Evolutionary conservation across 2,113 vertebrate genomes (phyloP).

Genomic region (Pteropus alecto): DNA sequence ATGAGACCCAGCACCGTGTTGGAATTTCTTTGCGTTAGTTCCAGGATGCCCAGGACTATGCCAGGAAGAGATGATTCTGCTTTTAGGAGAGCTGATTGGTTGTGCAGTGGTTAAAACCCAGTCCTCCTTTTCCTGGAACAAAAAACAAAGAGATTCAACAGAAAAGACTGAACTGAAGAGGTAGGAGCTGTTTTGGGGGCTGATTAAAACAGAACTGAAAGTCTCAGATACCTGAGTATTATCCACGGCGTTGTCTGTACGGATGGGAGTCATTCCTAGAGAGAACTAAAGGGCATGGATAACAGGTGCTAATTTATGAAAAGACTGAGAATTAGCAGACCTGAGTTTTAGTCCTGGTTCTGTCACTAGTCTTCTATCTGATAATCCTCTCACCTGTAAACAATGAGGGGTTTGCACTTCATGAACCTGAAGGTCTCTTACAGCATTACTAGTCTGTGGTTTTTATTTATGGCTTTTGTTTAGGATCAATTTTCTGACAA

Average conservation of each 20-base stretch:
- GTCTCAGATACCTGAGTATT: neutral
- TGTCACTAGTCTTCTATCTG: neutral
- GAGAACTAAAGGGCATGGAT: neutral
- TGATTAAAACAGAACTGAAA: neutral
- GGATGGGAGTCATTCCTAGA: neutral
- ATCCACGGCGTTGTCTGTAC: neutral
- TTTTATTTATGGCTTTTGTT: neutral
- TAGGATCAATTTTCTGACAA: neutral
- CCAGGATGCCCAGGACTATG: conserved; percentile 59
- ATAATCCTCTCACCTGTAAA: neutral
- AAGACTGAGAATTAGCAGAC: neutral
- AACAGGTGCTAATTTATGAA: neutral
- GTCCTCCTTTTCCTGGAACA: conserved; percentile 92
- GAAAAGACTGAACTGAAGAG: neutral
- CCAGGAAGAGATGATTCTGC: conserved; percentile 76
- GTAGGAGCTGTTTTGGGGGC: neutral
- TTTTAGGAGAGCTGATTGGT: conserved; percentile 58
- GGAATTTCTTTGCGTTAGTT: conserved; percentile 77
- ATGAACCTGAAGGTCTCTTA: neutral
- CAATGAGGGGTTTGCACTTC: neutral
- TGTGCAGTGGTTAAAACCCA: conserved; percentile 84
- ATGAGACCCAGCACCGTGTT: conserved; percentile 70
- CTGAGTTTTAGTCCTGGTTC: neutral
- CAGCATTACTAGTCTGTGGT: neutral
- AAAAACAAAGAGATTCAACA: conserved; percentile 54